phyloP scores from a whole-genome alignment of 2,113 vertebrate species.

The Ailuropoda melanoleuca region DNA sequence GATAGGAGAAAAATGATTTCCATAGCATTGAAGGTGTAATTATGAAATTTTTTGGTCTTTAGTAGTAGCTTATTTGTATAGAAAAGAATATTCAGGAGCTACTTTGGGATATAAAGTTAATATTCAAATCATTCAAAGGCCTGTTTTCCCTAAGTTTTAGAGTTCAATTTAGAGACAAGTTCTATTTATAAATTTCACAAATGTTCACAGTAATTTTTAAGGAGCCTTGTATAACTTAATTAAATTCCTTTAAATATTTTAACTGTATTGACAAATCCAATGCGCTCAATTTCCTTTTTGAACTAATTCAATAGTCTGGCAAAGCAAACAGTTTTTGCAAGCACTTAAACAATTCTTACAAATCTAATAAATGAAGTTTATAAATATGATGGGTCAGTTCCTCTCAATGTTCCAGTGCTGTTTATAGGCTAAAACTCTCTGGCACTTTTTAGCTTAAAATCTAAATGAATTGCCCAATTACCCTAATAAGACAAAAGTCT shows the following conservation, averaged over 20 bases:
- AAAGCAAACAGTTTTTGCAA: not conserved
- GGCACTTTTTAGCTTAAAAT: not conserved
- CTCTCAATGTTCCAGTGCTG: not conserved
- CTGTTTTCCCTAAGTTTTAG: not conserved
- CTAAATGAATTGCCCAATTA: not conserved
- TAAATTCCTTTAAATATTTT: constrained; percentile 11
- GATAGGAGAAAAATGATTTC: not conserved
- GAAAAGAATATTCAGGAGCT: not conserved
- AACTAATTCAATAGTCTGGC: not conserved
- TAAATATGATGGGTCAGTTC: not conserved
- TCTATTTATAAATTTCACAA: not conserved
- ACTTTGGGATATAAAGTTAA: not conserved
- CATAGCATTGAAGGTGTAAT: not conserved
- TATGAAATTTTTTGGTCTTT: not conserved
- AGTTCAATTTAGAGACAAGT: constrained; percentile 24
- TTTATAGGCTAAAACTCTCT: not conserved
- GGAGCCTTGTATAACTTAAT: not conserved
- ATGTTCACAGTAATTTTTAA: not conserved
- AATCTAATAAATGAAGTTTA: constrained; percentile 12
- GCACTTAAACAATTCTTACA: not conserved
- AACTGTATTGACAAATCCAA: not conserved
- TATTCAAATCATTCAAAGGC: not conserved
- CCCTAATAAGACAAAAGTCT: not conserved
- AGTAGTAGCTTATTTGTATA: not conserved
- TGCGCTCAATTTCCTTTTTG: not conserved